Base-by-base conservation (phyloP, 2,888 invertebrate genomes). In the Stratiomys singularior region DNA sequence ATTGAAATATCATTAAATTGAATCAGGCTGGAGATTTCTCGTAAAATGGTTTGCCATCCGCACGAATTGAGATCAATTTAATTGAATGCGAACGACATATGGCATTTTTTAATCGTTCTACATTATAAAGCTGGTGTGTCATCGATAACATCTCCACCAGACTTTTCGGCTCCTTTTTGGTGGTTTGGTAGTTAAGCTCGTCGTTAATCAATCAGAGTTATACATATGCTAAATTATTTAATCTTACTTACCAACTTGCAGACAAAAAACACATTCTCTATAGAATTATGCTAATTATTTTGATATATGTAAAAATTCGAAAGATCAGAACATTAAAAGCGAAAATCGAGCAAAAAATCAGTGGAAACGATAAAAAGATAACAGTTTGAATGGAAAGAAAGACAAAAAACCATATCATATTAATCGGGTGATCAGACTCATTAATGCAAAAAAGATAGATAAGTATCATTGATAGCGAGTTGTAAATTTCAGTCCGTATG, bases 91-190 rank as follows among this genome's bases (percentile, higher is more conserved):
- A 37, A 37, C 9, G 3, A 37, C 9, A 37, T 37, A 5, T 37
- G 3, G 5, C 3, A 9, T 37, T 37, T 37, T 37, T 37, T 37
- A 9, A 5, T 37, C 37, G 9, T 5, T 37, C 37, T 9, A 37
- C 9, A 5, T 37, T 9, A 37, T 3, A 37, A 37, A 37, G 9
- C 37, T 37, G 37, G 37, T 52, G 66, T 66, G 66, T 30, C 30
- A 66, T 13, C 47, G 69, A 69, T 69, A 46, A 69, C 28, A 69
- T 69, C 69, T 69, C 21, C n/a, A 25, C 69, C 69, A 69, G 69
- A 69, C 69, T 15, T 25, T 47, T 69, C 69, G 69, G 69, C 69
- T 69, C 69, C 69, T 69, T 47, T 63, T 46, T 47, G 47, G 47
- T 47, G 25, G n/a, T 21, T 47, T 25, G 15, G 69, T 69, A 69